Conservation (phyloP, 1,140 invertebrate species). For the Cryptotermes secundus region DNA sequence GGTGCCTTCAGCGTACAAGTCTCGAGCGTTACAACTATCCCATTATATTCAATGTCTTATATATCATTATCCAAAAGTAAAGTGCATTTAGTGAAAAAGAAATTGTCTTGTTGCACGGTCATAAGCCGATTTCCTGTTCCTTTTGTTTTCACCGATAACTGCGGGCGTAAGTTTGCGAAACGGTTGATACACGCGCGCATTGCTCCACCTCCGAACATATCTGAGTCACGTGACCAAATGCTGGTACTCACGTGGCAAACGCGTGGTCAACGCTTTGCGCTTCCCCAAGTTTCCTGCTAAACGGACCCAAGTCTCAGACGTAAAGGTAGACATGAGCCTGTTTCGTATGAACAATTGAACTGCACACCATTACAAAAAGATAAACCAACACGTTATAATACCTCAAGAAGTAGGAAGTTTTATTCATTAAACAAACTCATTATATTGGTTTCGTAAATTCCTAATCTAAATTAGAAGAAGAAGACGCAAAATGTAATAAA, state of each 20-base stretch:
- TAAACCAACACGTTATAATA: not conserved
- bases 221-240: not conserved
- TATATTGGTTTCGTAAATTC: not conserved
- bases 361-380: not conserved
- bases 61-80: too few species aligned
- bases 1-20: too few species aligned
- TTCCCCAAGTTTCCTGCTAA: not conserved
- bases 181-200: not conserved
- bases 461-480: not conserved
- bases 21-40: too few species aligned
- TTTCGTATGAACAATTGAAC: not conserved
- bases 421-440: not conserved
- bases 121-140: too few species aligned
- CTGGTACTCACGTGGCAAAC: constrained; percentile 2
- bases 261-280: not conserved
- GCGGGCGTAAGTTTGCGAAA: not conserved
- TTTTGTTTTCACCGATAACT: too few species aligned
- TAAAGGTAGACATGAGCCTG: not conserved
- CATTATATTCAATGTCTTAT: too few species aligned
- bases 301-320: not conserved
- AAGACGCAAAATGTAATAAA: not conserved
- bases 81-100: too few species aligned
- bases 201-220: not conserved
- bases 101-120: too few species aligned
- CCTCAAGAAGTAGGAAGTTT: not conserved